These are phyloP conservation scores for Pristionchus mayeri DNA, from an alignment of 2,888 invertebrate genomes.

Conservation along the genomic window DNA sequence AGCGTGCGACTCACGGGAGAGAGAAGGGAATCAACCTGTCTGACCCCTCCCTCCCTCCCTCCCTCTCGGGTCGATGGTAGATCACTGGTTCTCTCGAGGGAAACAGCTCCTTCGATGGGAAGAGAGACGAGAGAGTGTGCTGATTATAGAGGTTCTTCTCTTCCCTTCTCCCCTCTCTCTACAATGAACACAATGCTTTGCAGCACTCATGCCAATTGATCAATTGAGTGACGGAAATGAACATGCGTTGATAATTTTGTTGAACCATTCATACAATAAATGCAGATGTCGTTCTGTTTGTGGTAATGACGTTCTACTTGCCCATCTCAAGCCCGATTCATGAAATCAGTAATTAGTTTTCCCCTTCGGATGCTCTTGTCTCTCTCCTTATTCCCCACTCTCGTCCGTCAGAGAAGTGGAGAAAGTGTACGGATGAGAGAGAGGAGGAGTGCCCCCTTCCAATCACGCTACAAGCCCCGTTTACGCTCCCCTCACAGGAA, in stretches of 20 bases:
- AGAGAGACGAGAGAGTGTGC: background rate
- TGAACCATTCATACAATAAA: too few relatives aligned
- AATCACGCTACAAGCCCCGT: background rate
- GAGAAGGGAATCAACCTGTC: constrained; percentile 20
- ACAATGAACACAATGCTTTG: too few relatives aligned
- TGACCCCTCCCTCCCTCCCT: background rate
- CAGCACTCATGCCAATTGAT: too few relatives aligned
- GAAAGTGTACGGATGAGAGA: background rate
- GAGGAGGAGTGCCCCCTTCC: background rate
- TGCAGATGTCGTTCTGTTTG: too few relatives aligned
- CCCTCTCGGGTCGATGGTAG: background rate
- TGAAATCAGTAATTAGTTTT: too few relatives aligned
- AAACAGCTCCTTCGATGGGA: too few relatives aligned
- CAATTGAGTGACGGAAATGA: too few relatives aligned
- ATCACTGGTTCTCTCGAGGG: background rate
- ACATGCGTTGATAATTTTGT: too few relatives aligned
- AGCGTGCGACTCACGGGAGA: background rate
- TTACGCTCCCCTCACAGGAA: background rate
- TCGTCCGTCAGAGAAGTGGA: background rate
- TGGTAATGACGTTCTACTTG: too few relatives aligned
- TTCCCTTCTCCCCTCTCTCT: background rate
- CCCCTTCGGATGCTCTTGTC: background rate
- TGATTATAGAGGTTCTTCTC: background rate
- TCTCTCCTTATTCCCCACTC: background rate
- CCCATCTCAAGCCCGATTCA: too few relatives aligned